phyloP scores from a whole-genome alignment of 1,140 invertebrate species.

The Neotoxoptera formosana region DNA sequence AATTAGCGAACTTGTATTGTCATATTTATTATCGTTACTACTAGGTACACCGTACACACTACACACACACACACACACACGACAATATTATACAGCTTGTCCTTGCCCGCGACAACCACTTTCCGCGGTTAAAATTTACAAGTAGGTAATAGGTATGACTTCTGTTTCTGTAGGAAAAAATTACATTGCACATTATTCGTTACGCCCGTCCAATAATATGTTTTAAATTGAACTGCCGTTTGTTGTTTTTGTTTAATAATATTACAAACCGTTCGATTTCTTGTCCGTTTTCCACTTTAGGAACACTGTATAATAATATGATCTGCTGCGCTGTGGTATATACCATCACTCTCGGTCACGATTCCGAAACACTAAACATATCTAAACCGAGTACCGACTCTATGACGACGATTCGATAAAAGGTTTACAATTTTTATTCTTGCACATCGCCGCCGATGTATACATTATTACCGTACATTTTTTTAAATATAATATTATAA shows the following conservation, averaged over 20 bases:
- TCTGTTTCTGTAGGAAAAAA: background rate
- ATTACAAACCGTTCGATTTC: background rate
- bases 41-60: background rate
- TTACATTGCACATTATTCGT: background rate
- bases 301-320: background rate
- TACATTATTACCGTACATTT: background rate
- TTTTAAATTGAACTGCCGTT: background rate
- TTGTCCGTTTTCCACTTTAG: background rate
- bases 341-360: background rate
- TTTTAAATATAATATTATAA: background rate
- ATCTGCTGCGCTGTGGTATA: background rate
- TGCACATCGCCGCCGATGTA: background rate
- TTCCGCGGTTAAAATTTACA: background rate
- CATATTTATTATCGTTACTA: background rate
- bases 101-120: conserved; percentile 22
- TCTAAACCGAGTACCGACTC: background rate
- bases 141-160: background rate
- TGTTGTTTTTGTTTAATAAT: background rate
- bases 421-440: background rate
- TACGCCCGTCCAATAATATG: background rate
- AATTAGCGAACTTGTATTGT: conserved; percentile 39
- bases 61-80: background rate
- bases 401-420: background rate
- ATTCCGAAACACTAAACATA: background rate
- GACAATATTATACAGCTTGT: background rate